Evolutionary conservation across 2,888 invertebrate genomes (phyloP), one percentile per base, ranked within the genome.

Genomic region (Leptarthrus brevirostris): DNA sequence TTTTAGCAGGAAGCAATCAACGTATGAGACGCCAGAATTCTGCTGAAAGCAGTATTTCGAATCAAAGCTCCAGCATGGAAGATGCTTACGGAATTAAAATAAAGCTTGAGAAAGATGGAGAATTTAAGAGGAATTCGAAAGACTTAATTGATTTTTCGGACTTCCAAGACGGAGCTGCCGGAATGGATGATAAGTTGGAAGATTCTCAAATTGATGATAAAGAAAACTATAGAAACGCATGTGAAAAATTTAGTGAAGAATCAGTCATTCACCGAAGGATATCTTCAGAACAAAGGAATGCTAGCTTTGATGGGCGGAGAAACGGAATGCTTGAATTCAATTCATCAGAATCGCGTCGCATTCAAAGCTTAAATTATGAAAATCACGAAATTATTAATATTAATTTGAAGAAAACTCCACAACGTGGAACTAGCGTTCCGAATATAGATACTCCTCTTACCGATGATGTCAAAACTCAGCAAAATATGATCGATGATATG

Each of bases 31-130:
- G 86, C 5, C 85, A 85, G 77, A 83, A 85, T 1, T 85, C 85
- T 0, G 84, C 83, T 2, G 85, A 85, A 76, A 85, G 86, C 72
- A 85, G 84, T 77, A 83, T 85, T 26, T 85, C 85, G 34, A 85
- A 83, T 79, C 85, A 85, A 75, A 85, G 86, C 74, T 77, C 82
- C 12, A 84, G 82, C 72, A 77, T 83, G 61, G 85, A 85, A 66
- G 85, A 85, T 47, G 77, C 77, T 16, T 74, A 58, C 44, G 75
- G 72, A 16, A 40, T 22, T 30, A 75, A 75, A 61, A 40, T 58
- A 72, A 8, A 74, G 78, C 10, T 79, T 78, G 74, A 80, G 80
- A 73, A 79, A 79, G 76, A 77, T 79, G 4, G 12, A 30, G 64
- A 76, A 1, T 74, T 53, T 49, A 30, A 36, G 8, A 74, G 72